phyloP scores from a whole-genome alignment of 2,888 invertebrate species.

The Tenthredo mesomela region DNA sequence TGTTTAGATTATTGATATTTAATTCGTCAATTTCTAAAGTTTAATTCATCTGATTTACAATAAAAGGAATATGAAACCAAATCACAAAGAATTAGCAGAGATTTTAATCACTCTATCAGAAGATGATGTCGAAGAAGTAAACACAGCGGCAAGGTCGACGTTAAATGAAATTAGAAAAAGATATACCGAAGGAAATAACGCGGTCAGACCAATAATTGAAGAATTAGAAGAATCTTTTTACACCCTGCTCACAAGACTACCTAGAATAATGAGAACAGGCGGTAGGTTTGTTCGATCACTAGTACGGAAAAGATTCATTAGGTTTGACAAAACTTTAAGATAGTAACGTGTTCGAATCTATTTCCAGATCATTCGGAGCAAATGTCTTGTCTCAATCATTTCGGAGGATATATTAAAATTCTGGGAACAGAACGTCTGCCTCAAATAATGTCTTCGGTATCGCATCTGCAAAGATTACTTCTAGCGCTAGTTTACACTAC shows the following conservation, averaged over 20 bases:
- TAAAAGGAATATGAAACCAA: slow-evolving; percentile 82
- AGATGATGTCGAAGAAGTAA: slow-evolving; percentile 82
- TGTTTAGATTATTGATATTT: background rate
- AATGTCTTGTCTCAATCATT: slow-evolving; percentile 81
- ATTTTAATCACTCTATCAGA: slow-evolving; percentile 85
- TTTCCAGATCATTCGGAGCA: slow-evolving; percentile 82
- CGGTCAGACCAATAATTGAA: slow-evolving; percentile 79
- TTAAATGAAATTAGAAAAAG: slow-evolving; percentile 77
- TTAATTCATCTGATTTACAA: slow-evolving; percentile 54
- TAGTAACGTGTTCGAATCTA: background rate
- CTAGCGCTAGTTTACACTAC: slow-evolving; percentile 80
- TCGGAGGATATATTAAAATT: slow-evolving; percentile 84
- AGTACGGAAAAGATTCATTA: background rate
- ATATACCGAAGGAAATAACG: slow-evolving; percentile 71
- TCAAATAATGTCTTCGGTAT: slow-evolving; percentile 79
- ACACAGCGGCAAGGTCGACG: slow-evolving; percentile 73
- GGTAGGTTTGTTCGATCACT: slow-evolving; percentile 62
- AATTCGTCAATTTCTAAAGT: background rate
- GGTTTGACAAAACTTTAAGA: background rate
- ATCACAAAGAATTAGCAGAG: slow-evolving; percentile 83
- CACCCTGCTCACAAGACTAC: slow-evolving; percentile 81
- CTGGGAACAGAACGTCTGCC: slow-evolving; percentile 81
- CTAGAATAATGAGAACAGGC: slow-evolving; percentile 82
- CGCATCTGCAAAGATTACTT: slow-evolving; percentile 81
- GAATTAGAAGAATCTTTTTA: slow-evolving; percentile 83